These are phyloP conservation scores for Phanerotoma sp. DNA, from an alignment of 2,888 invertebrate species.

Conservation along the genomic window DNA sequence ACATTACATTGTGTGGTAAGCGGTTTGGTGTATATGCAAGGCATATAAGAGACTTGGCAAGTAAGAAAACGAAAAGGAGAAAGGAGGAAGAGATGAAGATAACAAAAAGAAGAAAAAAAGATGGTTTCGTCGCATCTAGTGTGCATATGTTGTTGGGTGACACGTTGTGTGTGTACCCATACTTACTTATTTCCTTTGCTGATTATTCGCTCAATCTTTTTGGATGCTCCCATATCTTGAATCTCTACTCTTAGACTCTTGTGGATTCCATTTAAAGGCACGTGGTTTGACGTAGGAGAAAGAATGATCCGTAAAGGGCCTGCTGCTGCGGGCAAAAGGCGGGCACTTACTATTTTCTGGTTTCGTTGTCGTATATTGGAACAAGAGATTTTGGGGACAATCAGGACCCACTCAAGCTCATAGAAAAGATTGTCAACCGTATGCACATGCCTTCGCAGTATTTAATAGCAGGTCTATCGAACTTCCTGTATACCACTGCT, in stretches of 20 bases:
- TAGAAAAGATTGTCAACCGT: conserved; percentile 43
- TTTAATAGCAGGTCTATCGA: conserved; percentile 43
- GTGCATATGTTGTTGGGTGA: conserved; percentile 21
- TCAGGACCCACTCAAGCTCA: conserved; percentile 20
- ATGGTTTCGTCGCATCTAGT: neutral
- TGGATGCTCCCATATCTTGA: neutral
- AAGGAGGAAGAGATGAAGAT: neutral
- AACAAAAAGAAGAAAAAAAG: neutral
- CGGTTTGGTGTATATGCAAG: neutral
- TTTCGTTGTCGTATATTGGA: conserved; percentile 12
- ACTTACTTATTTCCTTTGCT: conserved; percentile 22
- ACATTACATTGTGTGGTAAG: conserved; percentile 14
- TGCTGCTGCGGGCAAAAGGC: conserved; percentile 21
- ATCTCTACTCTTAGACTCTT: conserved; percentile 6
- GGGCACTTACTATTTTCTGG: conserved; percentile 2
- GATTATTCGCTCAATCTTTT: conserved; percentile 6
- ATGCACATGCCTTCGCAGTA: conserved; percentile 37
- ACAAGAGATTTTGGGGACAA: conserved; percentile 14
- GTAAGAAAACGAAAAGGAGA: neutral
- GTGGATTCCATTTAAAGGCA: neutral
- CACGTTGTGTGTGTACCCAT: too few relatives aligned
- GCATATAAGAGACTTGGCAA: neutral
- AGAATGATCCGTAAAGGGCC: conserved; percentile 9
- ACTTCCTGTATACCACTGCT: conserved; percentile 39
- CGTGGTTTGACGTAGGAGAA: neutral